These are phyloP conservation scores for Myiopsitta monachus DNA, from an alignment of 2,113 vertebrate species.

Conservation along the genomic window DNA sequence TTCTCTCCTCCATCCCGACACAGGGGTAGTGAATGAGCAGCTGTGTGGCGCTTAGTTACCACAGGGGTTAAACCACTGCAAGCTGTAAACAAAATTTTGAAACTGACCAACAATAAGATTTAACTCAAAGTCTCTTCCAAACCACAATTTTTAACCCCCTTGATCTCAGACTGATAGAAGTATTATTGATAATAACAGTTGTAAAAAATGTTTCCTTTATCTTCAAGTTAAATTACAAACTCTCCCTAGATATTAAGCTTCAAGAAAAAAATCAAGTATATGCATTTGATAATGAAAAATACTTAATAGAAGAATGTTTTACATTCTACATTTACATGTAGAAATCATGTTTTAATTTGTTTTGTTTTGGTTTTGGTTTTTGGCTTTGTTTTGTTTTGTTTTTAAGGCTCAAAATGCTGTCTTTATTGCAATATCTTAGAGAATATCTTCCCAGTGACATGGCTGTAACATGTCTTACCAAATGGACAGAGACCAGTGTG, in stretches of 20 bases:
- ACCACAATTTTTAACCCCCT: background rate
- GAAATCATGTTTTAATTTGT: background rate
- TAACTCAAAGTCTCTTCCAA: background rate
- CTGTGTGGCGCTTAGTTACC: background rate
- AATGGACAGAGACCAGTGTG: background rate
- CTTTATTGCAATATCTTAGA: background rate
- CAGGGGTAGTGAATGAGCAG: background rate
- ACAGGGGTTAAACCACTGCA: background rate
- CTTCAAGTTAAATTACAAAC: background rate
- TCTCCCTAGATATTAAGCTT: background rate
- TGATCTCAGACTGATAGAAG: background rate
- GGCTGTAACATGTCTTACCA: background rate
- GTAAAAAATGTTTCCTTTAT: background rate
- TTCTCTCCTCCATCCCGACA: background rate
- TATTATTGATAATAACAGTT: background rate
- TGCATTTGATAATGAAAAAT: background rate
- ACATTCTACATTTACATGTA: background rate
- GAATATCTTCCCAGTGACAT: background rate
- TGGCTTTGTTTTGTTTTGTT: background rate
- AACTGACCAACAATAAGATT: background rate
- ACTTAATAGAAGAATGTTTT: background rate
- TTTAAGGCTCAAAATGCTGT: background rate
- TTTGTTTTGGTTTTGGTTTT: background rate
- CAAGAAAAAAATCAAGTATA: background rate
- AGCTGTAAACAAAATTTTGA: background rate